Percentiles rank a stretch among this genome's conserved stretches.
phyloP scores from a whole-genome alignment of 2,888 invertebrate genomes.

The Torymus auratus region DNA sequence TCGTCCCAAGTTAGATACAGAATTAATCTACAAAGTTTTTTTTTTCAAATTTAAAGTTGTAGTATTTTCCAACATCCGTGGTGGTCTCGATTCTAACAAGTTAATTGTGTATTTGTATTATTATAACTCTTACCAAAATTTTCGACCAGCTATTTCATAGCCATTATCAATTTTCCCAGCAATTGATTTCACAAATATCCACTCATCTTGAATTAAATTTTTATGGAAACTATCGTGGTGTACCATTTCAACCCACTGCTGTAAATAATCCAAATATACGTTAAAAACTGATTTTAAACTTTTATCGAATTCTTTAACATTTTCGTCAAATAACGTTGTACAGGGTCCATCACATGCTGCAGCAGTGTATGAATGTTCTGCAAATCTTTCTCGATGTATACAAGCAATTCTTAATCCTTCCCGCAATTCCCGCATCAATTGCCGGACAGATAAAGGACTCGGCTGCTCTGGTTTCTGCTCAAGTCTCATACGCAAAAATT shows the following conservation, averaged over 20 bases:
- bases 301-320: slow-evolving; percentile 85
- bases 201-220: slow-evolving; percentile 89
- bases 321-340: slow-evolving; percentile 78
- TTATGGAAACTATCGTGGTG: slow-evolving; percentile 83
- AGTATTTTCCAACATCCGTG: too few species aligned
- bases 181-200: slow-evolving; percentile 89
- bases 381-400: slow-evolving; percentile 87
- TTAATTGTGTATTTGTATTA: not conserved
- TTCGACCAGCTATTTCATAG: slow-evolving; percentile 84
- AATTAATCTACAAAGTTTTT: too few species aligned
- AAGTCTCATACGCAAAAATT: slow-evolving; percentile 90
- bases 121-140: slow-evolving; percentile 82
- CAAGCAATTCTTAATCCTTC: slow-evolving; percentile 92
- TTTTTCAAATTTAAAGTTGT: too few species aligned
- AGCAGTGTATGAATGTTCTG: slow-evolving; percentile 82
- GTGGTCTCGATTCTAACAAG: too few species aligned
- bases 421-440: slow-evolving; percentile 92
- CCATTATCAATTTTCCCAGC: slow-evolving; percentile 88
- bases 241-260: slow-evolving; percentile 86
- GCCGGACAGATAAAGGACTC: slow-evolving; percentile 90
- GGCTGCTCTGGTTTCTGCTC: slow-evolving; percentile 90
- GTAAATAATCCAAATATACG: slow-evolving; percentile 92
- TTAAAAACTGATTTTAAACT: slow-evolving; percentile 87
- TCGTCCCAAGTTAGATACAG: too few species aligned
- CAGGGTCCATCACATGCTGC: slow-evolving; percentile 77